Evolutionary conservation across 2,797 vertebrate genomes (phyloP).

Genomic region (Octomys mimax): DNA sequence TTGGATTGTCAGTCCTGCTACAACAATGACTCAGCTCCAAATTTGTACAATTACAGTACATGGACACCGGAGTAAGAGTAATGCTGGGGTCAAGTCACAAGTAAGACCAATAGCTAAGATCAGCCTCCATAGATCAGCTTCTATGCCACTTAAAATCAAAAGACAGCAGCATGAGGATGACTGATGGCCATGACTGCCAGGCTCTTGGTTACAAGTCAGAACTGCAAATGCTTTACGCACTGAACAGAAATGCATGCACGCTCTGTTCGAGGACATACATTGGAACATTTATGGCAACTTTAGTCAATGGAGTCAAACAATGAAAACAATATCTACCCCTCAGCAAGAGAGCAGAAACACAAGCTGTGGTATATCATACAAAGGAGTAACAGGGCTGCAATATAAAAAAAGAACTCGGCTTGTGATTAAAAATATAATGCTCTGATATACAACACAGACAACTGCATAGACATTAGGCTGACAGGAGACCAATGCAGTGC

Average conservation of each 20-base stretch:
- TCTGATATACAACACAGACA: accelerated
- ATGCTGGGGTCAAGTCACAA: accelerated
- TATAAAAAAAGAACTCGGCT: not conserved
- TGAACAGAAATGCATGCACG: not conserved
- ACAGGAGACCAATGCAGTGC: not conserved
- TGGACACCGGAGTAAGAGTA: not conserved
- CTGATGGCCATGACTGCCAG: not conserved
- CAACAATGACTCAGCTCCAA: no score
- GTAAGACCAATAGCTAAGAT: not conserved
- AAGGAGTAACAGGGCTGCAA: not conserved
- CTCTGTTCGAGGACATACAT: no score
- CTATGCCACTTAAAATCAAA: not conserved
- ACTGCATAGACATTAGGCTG: not conserved
- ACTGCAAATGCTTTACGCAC: no score
- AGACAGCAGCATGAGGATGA: not conserved
- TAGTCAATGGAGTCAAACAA: not conserved
- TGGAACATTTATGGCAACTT: not conserved
- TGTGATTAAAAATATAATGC: not conserved
- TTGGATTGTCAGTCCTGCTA: not conserved
- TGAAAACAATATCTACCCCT: not conserved
- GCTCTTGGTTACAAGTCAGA: not conserved
- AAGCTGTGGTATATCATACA: not conserved
- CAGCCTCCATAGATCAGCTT: not conserved
- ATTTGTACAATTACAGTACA: not conserved
- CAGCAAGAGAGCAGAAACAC: not conserved